Base-by-base conservation (phyloP, 2,888 invertebrate genomes). In the Pogonocherus hispidulus region DNA sequence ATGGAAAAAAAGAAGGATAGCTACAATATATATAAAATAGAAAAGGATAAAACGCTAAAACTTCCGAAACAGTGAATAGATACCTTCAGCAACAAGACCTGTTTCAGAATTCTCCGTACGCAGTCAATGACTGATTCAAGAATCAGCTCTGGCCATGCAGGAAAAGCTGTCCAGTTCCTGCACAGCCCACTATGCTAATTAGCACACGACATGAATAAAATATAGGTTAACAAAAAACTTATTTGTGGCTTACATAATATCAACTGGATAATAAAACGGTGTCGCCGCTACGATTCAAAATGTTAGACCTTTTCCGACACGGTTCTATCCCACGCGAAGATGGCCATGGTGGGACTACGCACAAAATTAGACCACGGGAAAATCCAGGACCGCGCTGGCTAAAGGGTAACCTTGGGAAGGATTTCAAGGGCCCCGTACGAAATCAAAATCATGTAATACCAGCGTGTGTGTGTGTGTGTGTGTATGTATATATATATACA, bases 291-390 rank as follows among this genome's bases (percentile, higher is more conserved):
- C 32, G 9, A 8, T 3, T 8, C 32, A 6, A 14, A 47, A 55
- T 19, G 32, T n/a, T 41, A 55, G 14, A 55, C 35, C 37, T 19
- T 55, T 55, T 55, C 37, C 19, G 23, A 51, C 55, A 55, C 55
- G 20, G 19, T 35, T 37, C 9, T 41, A 11, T 55, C 55, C 55
- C 55, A 55, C 55, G 55, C 55, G 23, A 23, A 22, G 23, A 51
- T 20, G 23, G 23, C 23, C 23, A 23, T 51, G 23, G 23, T 14
- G 14, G 14, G 49, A 51, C 49, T 14, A 51, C 23, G 49, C 23
- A 51, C 9, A n/a, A n/a, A 23, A 14, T 37, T 18, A 14, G 19
- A 55, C 19, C 55, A 55, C n/a, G n/a, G 55, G 55, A 55, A 55
- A 55, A 41, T 41, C 55, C 41, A 55, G 37, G n/a, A 35, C 14